A percentile compares a stretch with the other conserved stretches of the same genome.
phyloP scores from a whole-genome alignment of 2,113 vertebrate genomes.

The Chloropsis cyanopogon region DNA sequence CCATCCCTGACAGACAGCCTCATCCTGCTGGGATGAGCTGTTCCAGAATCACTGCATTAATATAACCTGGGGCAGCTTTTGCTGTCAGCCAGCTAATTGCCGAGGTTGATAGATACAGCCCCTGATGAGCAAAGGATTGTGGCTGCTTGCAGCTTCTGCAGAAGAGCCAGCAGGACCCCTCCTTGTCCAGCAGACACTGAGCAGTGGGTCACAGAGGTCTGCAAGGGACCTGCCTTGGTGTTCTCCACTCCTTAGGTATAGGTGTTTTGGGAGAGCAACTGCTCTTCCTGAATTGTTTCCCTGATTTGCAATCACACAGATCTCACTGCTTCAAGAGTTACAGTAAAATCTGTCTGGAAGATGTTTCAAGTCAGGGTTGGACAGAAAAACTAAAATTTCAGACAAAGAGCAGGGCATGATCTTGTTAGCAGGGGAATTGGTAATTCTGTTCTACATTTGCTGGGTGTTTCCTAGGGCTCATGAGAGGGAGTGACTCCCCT shows the following conservation, averaged over 20 bases:
- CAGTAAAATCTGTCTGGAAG: neutral
- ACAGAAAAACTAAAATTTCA: neutral
- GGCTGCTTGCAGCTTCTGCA: neutral
- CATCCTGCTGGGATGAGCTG: neutral
- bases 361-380: neutral
- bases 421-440: neutral
- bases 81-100: constrained; percentile 21
- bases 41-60: neutral
- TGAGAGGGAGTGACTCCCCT: neutral
- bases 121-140: neutral
- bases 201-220: neutral
- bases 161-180: neutral
- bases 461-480: neutral
- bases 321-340: neutral
- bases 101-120: neutral
- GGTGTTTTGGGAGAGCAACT: neutral
- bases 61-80: constrained; percentile 23
- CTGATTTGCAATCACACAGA: neutral
- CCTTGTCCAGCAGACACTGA: neutral
- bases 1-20: neutral
- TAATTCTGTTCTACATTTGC: neutral
- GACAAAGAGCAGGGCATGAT: neutral
- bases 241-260: neutral
- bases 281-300: neutral
- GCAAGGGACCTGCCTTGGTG: neutral